Evolutionary conservation across 2,888 invertebrate genomes (phyloP).

Genomic region (Heliconius hortense): DNA sequence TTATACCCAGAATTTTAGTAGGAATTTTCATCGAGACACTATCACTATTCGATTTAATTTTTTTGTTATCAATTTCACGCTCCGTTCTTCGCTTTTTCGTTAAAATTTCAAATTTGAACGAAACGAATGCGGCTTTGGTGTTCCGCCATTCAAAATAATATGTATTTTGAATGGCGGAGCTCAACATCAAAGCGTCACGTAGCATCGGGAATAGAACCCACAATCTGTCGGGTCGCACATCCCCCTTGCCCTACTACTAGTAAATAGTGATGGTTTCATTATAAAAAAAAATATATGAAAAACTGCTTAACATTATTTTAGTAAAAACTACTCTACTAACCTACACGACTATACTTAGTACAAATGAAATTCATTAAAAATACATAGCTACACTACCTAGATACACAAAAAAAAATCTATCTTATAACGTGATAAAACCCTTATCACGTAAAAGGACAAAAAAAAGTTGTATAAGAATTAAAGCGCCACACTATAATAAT

Average conservation of each 20-base stretch:
- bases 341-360: neutral
- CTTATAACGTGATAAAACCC: neutral
- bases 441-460: neutral
- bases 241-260: no score
- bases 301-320: neutral
- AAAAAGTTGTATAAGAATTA: constrained; percentile 3
- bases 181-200: no score
- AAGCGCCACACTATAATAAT: constrained; percentile 26
- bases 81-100: no score
- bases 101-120: no score
- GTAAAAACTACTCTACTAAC: neutral
- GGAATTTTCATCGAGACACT: neutral
- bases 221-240: no score
- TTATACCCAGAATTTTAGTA: no score
- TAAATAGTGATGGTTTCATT: no score
- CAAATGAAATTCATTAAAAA: neutral
- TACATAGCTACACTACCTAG: neutral
- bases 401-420: neutral
- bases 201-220: no score
- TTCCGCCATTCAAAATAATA: no score
- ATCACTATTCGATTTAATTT: neutral
- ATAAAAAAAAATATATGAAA: neutral
- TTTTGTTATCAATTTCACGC: neutral
- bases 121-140: no score
- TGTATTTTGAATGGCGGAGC: no score